phyloP scores from a whole-genome alignment of 2,797 vertebrate species.

The Thaleichthys pacificus region DNA sequence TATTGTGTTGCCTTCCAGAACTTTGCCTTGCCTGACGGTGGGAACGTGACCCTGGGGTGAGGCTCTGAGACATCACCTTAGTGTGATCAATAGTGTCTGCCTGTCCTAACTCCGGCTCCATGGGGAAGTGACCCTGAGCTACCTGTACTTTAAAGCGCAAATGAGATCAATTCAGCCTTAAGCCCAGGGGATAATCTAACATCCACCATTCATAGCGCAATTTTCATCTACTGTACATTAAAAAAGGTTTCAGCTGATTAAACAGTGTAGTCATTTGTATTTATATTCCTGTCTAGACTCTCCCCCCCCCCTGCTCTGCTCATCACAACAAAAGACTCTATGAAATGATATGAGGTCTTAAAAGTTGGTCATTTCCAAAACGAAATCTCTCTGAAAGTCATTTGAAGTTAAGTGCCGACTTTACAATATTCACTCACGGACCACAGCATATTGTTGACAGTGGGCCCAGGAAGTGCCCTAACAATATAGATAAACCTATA shows the following conservation, averaged over 20 bases:
- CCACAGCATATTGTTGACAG: too few relatives aligned
- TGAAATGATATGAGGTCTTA: too few relatives aligned
- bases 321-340: too few relatives aligned
- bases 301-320: too few relatives aligned
- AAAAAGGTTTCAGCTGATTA: neutral
- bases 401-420: neutral
- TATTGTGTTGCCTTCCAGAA: slow-evolving; percentile 24
- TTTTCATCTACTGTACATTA: slow-evolving; percentile 39
- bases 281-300: neutral
- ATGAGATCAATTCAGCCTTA: slow-evolving; percentile 38
- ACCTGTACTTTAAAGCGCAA: slow-evolving; percentile 37
- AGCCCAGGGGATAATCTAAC: slow-evolving; percentile 38
- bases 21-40: slow-evolving; percentile 12
- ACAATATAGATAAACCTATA: too few relatives aligned
- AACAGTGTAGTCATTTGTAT: neutral
- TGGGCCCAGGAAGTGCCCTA: too few relatives aligned
- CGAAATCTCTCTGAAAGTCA: neutral
- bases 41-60: neutral
- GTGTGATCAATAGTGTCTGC: neutral
- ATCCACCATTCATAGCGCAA: slow-evolving; percentile 13
- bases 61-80: neutral
- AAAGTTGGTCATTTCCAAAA: neutral
- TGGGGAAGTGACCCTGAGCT: slow-evolving; percentile 30
- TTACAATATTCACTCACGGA: too few relatives aligned
- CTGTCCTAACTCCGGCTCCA: neutral